Evolutionary conservation across 2,113 vertebrate genomes (phyloP).

Genomic region (Tachysurus vachellii): DNA sequence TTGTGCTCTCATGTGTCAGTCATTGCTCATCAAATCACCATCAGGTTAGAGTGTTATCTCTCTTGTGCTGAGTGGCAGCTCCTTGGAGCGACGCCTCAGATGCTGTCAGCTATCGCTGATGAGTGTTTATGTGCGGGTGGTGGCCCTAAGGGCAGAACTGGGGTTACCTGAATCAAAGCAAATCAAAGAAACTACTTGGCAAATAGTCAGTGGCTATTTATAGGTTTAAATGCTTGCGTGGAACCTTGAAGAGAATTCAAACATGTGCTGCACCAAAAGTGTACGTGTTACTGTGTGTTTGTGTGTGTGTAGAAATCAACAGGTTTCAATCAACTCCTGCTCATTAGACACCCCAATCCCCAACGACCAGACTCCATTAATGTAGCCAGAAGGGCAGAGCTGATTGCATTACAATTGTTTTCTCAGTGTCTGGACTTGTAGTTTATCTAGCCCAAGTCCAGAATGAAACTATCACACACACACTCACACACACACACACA

Average conservation of each 20-base stretch:
- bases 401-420: conserved; percentile 51
- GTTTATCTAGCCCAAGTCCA: conserved; percentile 32
- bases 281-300: background rate
- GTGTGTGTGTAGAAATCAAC: conserved; percentile 30
- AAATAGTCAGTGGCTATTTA: background rate
- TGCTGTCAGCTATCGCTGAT: conserved; percentile 45
- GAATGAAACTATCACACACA: conserved; percentile 23
- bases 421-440: conserved; percentile 41
- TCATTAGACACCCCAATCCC: conserved; percentile 43
- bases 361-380: conserved; percentile 16
- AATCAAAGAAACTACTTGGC: background rate
- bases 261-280: background rate
- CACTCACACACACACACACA: too few species aligned
- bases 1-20: conserved; percentile 49
- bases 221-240: background rate
- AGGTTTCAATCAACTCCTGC: conserved; percentile 56
- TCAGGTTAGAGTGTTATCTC: conserved; percentile 50
- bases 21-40: conserved; percentile 54
- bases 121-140: conserved; percentile 45
- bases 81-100: conserved; percentile 47
- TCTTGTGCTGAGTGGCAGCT: conserved; percentile 53
- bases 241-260: background rate
- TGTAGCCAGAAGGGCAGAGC: conserved; percentile 31
- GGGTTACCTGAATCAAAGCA: background rate
- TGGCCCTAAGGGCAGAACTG: background rate